phyloP scores from a whole-genome alignment of 1,140 invertebrate species.

The Rhagoletis zephyria region DNA sequence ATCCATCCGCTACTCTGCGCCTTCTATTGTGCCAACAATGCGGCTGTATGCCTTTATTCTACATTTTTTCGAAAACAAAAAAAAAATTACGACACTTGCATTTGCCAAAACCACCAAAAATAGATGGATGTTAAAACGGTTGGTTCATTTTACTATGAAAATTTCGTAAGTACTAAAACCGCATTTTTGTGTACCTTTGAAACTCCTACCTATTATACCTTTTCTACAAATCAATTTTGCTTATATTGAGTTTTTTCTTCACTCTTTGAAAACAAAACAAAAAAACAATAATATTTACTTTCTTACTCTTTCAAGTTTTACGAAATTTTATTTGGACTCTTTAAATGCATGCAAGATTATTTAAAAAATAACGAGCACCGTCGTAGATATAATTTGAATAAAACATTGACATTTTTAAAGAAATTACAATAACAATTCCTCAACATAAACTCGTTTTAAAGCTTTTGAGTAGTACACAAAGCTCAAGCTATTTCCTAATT shows the following conservation, averaged over 20 bases:
- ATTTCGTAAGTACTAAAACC: constrained; percentile 86
- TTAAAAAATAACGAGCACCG: neutral
- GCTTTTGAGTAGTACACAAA: too few species aligned
- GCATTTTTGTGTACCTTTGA: constrained; percentile 50
- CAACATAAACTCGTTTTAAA: too few species aligned
- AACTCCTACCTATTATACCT: neutral
- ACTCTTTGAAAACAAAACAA: neutral
- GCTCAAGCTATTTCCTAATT: too few species aligned
- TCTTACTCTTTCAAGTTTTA: constrained; percentile 19
- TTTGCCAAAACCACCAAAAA: constrained; percentile 57
- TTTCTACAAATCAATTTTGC: constrained; percentile 6
- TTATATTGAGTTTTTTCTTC: constrained; percentile 20
- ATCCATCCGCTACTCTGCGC: constrained; percentile 15
- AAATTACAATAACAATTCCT: too few species aligned
- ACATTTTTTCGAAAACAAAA: constrained; percentile 6
- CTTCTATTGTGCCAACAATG: constrained; percentile 12
- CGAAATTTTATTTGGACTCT: constrained; percentile 21
- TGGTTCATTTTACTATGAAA: constrained; percentile 93
- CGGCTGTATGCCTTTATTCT: neutral
- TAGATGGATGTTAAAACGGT: constrained; percentile 94
- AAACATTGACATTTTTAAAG: too few species aligned
- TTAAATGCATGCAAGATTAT: neutral
- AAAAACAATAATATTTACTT: neutral
- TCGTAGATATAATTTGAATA: too few species aligned
- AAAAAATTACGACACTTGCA: neutral